Evolutionary conservation across 2,888 invertebrate species (phyloP), one percentile per base, ranked within the genome.

Genomic region (Hartigia nigra): DNA sequence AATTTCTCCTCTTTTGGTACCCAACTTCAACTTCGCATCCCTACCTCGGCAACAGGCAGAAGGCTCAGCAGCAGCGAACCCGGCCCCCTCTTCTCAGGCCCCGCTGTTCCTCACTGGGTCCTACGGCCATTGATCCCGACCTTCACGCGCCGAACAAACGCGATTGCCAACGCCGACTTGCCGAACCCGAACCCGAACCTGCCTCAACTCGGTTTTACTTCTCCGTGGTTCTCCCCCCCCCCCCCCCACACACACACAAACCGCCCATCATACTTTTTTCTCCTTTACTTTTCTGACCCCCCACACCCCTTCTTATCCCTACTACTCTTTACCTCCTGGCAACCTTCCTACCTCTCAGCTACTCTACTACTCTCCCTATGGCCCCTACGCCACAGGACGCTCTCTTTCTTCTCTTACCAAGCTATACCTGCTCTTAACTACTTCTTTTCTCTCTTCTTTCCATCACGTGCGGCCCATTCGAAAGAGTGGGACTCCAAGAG

Each of bases 121-220:
- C 91, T 90, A 90, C 90, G 91, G 91, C 90, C 91, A 89, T 91
- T 91, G 91, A 91, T 91, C 91, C 91, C 91, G 91, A 91, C 91
- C 91, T 91, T 91, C 91, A 90, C 91, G 91, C 91, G 91, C 91
- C 90, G 88, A 91, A 91, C 91, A 88, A 89, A 86, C 89, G 89
- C 90, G 89, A 90, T 89, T 87, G 90, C 88, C 87, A 87, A 87
- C 82, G 82, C 78, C 86, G 87, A 88, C 90, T 90, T 90, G 89
- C 90, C 91, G 88, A 91, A 91, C 90, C 89, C 88, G 88, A 88
- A 88, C 85, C 84, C 87, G 85, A 85, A 88, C 90, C 90, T 90
- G 88, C 90, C 88, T 85, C 86, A 88, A 88, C 88, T 86, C 86
- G 86, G 84, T 86, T 86, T 82, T 80, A 77, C 79, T 69, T 31